Evolutionary conservation across 2,888 invertebrate species (phyloP).

Genomic region (Cerastis rubricosa): DNA sequence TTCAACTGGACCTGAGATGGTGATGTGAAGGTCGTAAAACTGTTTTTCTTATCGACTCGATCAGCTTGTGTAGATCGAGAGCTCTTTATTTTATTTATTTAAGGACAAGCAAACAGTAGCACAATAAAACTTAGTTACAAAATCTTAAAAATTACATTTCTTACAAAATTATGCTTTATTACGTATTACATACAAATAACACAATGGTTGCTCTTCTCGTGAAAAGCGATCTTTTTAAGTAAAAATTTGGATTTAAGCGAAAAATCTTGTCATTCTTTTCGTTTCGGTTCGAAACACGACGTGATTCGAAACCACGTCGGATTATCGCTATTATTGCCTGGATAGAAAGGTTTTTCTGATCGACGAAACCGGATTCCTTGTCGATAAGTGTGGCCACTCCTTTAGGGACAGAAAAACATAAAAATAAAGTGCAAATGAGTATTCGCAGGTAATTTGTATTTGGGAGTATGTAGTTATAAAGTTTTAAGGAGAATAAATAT

Average conservation of each 20-base stretch:
- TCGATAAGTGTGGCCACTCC: neutral
- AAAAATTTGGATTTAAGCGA: neutral
- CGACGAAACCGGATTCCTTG: neutral
- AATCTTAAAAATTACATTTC: no score
- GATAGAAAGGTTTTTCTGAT: neutral
- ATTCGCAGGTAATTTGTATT: slow-evolving; percentile 11
- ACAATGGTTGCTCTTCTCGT: neutral
- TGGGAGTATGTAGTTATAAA: neutral
- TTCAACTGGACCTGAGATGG: no score
- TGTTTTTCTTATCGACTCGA: neutral
- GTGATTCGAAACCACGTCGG: neutral
- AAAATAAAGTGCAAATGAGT: neutral
- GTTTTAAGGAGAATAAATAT: slow-evolving; percentile 30
- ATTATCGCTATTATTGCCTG: neutral
- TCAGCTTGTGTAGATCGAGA: neutral
- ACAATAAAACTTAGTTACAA: no score
- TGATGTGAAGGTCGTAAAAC: no score
- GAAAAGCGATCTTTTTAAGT: neutral
- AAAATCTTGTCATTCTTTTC: neutral
- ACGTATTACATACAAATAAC: neutral
- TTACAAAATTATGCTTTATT: no score
- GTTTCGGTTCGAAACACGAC: neutral
- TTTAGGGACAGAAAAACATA: neutral
- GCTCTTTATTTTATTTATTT: no score
- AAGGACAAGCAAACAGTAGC: no score